Evolutionary conservation across 2,113 vertebrate genomes (phyloP), one percentile per base, ranked within the genome.

Genomic region (Saimiri boliviensis): DNA sequence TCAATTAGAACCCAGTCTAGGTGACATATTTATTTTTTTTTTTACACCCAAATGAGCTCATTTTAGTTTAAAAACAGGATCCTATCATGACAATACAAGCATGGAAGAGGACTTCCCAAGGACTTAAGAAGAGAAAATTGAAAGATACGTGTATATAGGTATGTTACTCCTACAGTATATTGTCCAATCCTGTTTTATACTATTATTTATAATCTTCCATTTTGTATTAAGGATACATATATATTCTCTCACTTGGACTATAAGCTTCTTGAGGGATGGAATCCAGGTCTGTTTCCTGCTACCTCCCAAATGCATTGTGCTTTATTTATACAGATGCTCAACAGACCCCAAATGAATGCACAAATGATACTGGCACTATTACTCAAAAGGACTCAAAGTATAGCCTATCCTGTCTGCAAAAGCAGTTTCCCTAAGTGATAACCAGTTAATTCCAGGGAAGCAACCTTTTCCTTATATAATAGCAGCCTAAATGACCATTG

Each of bases 251-350:
- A 76, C 35, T 49, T 79, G 66, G 79, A 81, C 23, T 76, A 0
- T 66, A 71, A 70, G 37, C 35, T 63, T 66, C 52, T 73, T 58
- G 10, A 58, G 23, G 25, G 40, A 35, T 70, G n/a, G 35, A 45
- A 81, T 74, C 92, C 60, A 83, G 58, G 77, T 95, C 94, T 86
- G 66, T 66, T 58, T 71, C 42, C 56, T 90, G 40, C 42, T 42
- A 68, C 16, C 20, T 77, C 66, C 85, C 40, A 49, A 74, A 90
- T 80, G 74, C 23, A 86, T 6, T 92, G 60, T 54, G 76, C 32
- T 80, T 83, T n/a, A 17, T 9, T 8, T 30, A 54, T 30, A 42
- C 6, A 63, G 88, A 92, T 66, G 1, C 58, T 86, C 52, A 66
- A 20, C 30, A 66, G 56, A 93, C 35, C 63, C 68, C 42, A 84